Percentiles rank a stretch among this genome's conserved stretches.
These are phyloP conservation scores for Iselma pallidipennis DNA, from an alignment of 2,888 invertebrate species.

Conservation along the genomic window DNA sequence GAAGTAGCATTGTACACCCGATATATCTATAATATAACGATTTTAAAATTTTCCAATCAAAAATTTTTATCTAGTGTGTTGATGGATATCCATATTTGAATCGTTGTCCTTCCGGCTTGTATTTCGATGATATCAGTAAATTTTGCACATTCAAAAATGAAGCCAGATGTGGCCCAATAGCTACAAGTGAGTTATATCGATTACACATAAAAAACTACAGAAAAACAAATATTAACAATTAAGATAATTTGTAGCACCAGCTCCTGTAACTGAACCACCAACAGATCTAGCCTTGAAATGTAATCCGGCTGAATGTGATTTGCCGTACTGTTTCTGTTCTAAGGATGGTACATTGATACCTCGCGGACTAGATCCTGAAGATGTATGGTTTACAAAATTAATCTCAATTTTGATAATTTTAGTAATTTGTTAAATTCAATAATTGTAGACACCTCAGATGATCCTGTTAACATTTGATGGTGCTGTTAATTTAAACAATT, in stretches of 20 bases:
- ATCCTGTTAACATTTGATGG: conserved; percentile 92
- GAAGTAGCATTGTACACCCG: background rate
- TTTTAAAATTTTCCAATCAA: background rate
- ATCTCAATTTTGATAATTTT: conserved; percentile 2
- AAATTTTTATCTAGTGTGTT: conserved; percentile 70
- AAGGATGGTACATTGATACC: conserved; percentile 89
- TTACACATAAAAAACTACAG: background rate
- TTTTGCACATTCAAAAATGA: conserved; percentile 89
- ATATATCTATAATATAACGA: background rate
- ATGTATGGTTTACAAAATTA: conserved; percentile 62
- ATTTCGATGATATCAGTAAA: conserved; percentile 89
- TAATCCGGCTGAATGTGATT: conserved; percentile 71
- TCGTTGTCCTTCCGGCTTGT: conserved; percentile 86
- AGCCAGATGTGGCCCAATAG: conserved; percentile 87
- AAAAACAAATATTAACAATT: background rate
- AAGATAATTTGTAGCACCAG: conserved; percentile 66
- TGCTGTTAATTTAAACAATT: conserved; percentile 90
- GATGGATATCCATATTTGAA: conserved; percentile 87
- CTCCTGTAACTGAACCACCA: conserved; percentile 81
- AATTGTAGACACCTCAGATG: conserved; percentile 86
- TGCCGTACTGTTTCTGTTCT: conserved; percentile 92
- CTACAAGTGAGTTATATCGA: conserved; percentile 72
- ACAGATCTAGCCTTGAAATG: conserved; percentile 80
- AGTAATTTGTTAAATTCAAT: background rate
- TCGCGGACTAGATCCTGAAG: conserved; percentile 78